phyloP scores from a whole-genome alignment of 30 jellyfish, hydroid and myxozoan species.

The Phacellophora camtschatica region DNA sequence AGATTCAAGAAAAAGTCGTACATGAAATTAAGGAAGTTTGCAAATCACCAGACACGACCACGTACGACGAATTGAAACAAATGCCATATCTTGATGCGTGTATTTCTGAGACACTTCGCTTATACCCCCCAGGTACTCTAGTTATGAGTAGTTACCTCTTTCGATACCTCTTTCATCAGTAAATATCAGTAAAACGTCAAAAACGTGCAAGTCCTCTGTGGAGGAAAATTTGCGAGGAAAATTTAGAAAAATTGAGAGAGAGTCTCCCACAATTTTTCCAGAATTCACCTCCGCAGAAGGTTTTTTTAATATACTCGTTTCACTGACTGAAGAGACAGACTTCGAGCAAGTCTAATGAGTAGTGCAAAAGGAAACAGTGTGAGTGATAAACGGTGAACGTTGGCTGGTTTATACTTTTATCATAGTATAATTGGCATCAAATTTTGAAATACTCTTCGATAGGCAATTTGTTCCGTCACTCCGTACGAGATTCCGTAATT shows the following conservation, averaged over 20 bases:
- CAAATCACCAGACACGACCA: conserved; percentile 8
- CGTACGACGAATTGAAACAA: conserved; percentile 44
- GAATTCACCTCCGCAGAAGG: not conserved
- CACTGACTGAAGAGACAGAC: too few relatives aligned
- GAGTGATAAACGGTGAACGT: not conserved
- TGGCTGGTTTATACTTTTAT: too few relatives aligned
- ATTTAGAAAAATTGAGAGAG: not conserved
- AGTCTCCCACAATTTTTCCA: not conserved
- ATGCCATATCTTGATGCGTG: conserved; percentile 71
- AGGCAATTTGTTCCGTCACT: too few relatives aligned
- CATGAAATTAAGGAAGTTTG: conserved; percentile 37
- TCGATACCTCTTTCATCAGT: not conserved
- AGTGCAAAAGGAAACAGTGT: not conserved
- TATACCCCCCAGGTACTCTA: conserved; percentile 76
- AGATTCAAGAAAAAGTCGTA: conserved; percentile 53
- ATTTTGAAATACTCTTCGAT: too few relatives aligned
- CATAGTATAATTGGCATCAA: too few relatives aligned
- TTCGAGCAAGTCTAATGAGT: too few relatives aligned
- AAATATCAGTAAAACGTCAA: too few relatives aligned
- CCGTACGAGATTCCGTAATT: too few relatives aligned
- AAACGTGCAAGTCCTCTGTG: too few relatives aligned
- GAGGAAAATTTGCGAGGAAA: too few relatives aligned
- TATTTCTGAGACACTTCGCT: conserved; percentile 58
- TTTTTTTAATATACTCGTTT: too few relatives aligned
- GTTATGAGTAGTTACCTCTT: not conserved